A percentile compares a stretch with the other conserved stretches of the same genome.
These are phyloP conservation scores for Hephaestus fuliginosus DNA, from an alignment of 2,797 vertebrate species.

Conservation along the genomic window DNA sequence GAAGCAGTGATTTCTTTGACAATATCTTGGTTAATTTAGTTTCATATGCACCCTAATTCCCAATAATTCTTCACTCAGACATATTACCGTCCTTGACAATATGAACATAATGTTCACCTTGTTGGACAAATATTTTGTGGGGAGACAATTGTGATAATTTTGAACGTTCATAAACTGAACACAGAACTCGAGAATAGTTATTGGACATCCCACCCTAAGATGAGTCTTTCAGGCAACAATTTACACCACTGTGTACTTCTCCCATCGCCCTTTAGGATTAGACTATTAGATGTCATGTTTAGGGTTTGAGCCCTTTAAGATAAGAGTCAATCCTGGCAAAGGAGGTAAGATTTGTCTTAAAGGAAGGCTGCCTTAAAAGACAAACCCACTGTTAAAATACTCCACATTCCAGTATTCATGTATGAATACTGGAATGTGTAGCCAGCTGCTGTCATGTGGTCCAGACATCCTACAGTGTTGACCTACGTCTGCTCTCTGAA, in stretches of 20 bases:
- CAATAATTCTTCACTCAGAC: background rate
- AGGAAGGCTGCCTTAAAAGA: background rate
- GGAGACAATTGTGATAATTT: no score
- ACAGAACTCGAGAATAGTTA: background rate
- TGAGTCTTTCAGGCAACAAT: background rate
- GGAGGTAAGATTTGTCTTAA: background rate
- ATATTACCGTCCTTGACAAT: no score
- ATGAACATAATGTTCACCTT: no score
- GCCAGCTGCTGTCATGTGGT: conserved; percentile 10
- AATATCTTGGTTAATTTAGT: background rate
- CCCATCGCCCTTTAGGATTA: background rate
- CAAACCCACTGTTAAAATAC: background rate
- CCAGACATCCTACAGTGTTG: conserved; percentile 1
- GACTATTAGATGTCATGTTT: background rate
- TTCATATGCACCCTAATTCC: background rate
- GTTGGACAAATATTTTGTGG: no score
- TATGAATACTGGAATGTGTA: no score
- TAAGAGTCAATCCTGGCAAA: background rate
- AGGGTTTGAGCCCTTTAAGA: background rate
- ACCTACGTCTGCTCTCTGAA: conserved; percentile 27
- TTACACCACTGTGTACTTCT: background rate
- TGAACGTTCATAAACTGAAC: background rate
- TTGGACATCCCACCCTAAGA: background rate
- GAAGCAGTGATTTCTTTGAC: no score
- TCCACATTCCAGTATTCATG: background rate